A percentile compares a stretch with the other conserved stretches of the same genome.
Conservation (phyloP, 1,140 invertebrate species). For the Papilio helenus region DNA sequence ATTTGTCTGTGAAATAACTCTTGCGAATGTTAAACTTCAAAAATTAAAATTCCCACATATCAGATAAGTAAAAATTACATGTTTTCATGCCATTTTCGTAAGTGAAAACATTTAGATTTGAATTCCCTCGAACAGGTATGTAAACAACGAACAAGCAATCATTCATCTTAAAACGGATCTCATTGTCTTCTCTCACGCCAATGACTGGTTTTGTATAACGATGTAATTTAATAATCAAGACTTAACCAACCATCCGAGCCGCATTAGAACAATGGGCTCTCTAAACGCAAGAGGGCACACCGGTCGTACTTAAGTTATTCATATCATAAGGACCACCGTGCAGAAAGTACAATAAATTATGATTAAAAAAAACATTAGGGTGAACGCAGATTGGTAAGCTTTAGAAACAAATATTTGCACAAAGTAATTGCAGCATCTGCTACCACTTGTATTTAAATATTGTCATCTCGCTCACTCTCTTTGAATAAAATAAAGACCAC, state of each 20-base stretch:
- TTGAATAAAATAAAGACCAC: background rate
- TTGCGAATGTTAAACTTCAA: background rate
- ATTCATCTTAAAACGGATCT: background rate
- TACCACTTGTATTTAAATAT: too few relatives aligned
- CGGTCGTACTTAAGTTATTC: background rate
- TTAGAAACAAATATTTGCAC: background rate
- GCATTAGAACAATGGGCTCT: constrained; percentile 4
- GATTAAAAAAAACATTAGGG: background rate
- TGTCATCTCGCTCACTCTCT: background rate
- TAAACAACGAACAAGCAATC: background rate
- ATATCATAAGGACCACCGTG: background rate
- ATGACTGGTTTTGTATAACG: background rate
- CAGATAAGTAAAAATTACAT: background rate
- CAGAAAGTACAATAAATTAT: background rate
- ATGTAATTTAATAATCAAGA: constrained; percentile 12
- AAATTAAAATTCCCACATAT: background rate
- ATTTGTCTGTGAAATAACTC: background rate
- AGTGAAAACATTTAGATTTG: background rate
- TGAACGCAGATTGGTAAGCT: too few relatives aligned
- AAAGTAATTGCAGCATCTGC: background rate
- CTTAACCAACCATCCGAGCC: background rate
- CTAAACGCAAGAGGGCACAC: background rate
- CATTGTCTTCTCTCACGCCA: constrained; percentile 15
- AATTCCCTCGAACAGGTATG: background rate
- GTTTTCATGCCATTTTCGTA: background rate